Percentiles rank a stretch among this genome's conserved stretches.
Conservation (phyloP, 2,113 vertebrate genomes). For the Nipponia nippon region DNA sequence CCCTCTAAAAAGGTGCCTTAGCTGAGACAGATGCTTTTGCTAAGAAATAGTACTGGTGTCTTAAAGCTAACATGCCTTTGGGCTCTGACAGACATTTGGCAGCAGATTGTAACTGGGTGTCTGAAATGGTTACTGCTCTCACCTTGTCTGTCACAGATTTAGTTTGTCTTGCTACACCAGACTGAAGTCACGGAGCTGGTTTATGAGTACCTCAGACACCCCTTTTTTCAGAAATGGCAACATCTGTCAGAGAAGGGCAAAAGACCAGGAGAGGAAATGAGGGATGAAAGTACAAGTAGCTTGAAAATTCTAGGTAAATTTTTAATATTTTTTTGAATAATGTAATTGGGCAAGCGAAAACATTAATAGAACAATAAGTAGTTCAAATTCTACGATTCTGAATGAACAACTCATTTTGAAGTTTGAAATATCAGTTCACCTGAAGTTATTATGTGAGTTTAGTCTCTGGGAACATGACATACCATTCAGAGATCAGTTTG, state of each 20-base stretch:
- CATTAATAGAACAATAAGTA: not conserved
- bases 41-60: not conserved
- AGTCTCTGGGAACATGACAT: not conserved
- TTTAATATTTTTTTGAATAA: not conserved
- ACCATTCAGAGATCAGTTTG: not conserved
- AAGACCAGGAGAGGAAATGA: not conserved
- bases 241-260: not conserved
- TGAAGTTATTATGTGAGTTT: not conserved
- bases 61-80: conserved; percentile 14
- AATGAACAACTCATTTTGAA: not conserved
- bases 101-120: not conserved
- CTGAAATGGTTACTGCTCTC: conserved; percentile 1
- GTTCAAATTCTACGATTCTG: not conserved
- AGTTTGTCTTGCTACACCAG: not conserved
- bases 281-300: not conserved
- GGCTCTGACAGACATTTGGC: conserved; percentile 22
- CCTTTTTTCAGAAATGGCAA: not conserved
- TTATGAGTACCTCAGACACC: not conserved
- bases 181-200: not conserved
- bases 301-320: not conserved
- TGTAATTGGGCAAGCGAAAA: fast-evolving
- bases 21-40: conserved; percentile 1
- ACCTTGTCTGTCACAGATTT: not conserved
- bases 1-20: not conserved
- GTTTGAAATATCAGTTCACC: not conserved